These are phyloP conservation scores for Portunus trituberculatus DNA, from an alignment of 1,140 invertebrate genomes.

Conservation along the genomic window DNA sequence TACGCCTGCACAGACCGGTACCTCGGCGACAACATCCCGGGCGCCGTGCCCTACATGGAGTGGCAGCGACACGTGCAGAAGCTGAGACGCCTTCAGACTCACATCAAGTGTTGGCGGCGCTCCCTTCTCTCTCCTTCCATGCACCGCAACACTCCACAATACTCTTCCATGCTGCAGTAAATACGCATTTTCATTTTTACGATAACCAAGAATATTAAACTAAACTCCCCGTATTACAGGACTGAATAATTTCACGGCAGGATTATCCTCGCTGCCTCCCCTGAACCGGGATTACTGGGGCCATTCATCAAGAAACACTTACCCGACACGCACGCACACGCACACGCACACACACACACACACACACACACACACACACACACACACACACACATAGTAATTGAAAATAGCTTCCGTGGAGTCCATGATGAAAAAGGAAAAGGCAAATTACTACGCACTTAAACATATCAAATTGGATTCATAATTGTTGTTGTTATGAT, in stretches of 20 bases:
- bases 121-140: neutral
- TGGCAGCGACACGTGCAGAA: neutral
- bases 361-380: neutral
- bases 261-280: neutral
- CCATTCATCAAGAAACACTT: too few relatives aligned
- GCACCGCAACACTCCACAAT: neutral
- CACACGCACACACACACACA: neutral
- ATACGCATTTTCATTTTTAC: neutral
- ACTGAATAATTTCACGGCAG: neutral
- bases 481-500: too few relatives aligned
- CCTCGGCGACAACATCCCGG: conserved; percentile 33
- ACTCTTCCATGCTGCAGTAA: neutral
- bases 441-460: too few relatives aligned
- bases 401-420: neutral
- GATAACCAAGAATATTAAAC: neutral
- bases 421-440: too few relatives aligned
- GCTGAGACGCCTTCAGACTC: neutral
- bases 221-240: neutral
- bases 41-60: neutral
- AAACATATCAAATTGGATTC: too few relatives aligned
- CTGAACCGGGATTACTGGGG: neutral
- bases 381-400: neutral
- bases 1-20: neutral
- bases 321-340: neutral
- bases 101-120: neutral